Conservation (phyloP, 2,113 vertebrate species). For the Cathartes aura region DNA sequence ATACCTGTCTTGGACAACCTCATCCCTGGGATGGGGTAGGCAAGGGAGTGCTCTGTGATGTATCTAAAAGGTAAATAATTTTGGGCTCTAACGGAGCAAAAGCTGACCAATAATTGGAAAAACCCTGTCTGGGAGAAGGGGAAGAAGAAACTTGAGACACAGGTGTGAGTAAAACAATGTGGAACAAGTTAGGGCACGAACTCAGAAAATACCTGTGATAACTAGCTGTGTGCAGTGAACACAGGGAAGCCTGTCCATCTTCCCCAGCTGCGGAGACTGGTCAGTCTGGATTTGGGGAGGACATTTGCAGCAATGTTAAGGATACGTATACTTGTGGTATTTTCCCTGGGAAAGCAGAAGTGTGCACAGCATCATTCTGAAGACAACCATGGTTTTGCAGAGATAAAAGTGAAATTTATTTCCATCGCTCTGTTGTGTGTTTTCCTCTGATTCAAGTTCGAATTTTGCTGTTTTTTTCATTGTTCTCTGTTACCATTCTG, state of each 20-base stretch:
- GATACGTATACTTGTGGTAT: background rate
- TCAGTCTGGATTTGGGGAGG: background rate
- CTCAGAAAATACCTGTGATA: background rate
- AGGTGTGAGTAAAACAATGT: fast-evolving
- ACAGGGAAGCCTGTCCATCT: fast-evolving
- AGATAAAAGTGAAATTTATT: background rate
- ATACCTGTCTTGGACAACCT: background rate
- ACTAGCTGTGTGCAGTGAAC: background rate
- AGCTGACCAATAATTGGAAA: background rate
- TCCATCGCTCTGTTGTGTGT: background rate
- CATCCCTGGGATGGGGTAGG: background rate
- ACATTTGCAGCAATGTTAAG: fast-evolving
- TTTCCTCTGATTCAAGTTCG: background rate
- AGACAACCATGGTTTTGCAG: background rate
- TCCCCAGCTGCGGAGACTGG: background rate
- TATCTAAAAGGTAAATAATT: background rate
- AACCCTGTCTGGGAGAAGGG: background rate
- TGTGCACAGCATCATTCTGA: background rate
- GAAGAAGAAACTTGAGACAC: background rate
- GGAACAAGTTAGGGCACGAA: background rate
- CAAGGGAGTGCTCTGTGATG: background rate
- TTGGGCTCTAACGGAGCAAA: background rate
- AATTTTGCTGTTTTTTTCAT: background rate
- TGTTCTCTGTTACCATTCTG: background rate
- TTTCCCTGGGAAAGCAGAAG: background rate